These are phyloP conservation scores for Apis dorsata DNA, from an alignment of 1,140 invertebrate species.

Conservation along the genomic window DNA sequence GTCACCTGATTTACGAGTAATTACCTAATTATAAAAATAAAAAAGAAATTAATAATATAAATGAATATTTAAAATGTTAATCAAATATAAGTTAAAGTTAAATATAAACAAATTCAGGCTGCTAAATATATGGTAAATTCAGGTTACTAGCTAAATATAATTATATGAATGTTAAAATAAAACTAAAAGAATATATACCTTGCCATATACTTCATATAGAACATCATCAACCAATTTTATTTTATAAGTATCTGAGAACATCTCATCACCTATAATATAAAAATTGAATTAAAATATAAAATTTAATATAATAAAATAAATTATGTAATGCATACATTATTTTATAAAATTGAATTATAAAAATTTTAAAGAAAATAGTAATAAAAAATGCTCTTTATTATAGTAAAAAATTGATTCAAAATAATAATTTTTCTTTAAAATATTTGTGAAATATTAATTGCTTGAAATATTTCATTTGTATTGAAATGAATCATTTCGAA, in stretches of 20 bases:
- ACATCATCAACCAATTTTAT: slow-evolving; percentile 96
- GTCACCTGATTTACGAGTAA: slow-evolving; percentile 88
- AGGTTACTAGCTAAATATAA: too few species aligned
- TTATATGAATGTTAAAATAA: too few species aligned
- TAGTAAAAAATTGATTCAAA: not conserved
- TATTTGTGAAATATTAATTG: not conserved
- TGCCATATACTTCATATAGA: slow-evolving; percentile 96
- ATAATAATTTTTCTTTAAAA: not conserved
- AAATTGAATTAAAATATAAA: slow-evolving; percentile 35
- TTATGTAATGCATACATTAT: not conserved
- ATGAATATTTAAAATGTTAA: not conserved
- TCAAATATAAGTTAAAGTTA: not conserved
- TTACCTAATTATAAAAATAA: slow-evolving; percentile 79
- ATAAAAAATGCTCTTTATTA: not conserved
- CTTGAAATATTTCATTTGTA: not conserved
- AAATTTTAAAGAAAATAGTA: not conserved
- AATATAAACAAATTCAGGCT: too few species aligned
- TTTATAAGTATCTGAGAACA: slow-evolving; percentile 98
- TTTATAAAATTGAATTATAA: not conserved
- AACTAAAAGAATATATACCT: slow-evolving; percentile 74
- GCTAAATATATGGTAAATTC: too few species aligned
- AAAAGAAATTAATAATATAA: not conserved
- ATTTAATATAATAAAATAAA: not conserved
- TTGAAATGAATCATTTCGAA: slow-evolving; percentile 7
- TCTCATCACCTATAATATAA: slow-evolving; percentile 91